Evolutionary conservation across 2,113 vertebrate genomes (phyloP).

Genomic region (Cyprichromis sp.): DNA sequence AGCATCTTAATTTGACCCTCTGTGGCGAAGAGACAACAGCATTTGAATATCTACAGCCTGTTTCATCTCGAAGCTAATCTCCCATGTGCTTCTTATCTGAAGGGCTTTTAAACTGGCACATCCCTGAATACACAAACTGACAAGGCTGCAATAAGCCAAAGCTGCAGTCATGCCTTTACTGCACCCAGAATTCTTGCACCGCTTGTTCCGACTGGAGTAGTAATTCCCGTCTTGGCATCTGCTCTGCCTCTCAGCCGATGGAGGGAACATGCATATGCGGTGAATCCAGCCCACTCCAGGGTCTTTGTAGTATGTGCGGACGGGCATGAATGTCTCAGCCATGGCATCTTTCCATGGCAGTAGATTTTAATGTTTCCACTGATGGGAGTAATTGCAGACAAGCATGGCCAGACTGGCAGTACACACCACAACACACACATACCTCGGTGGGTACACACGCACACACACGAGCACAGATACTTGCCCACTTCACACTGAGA

Average conservation of each 20-base stretch:
- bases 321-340: constrained; percentile 24
- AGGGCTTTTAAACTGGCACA: constrained; percentile 44
- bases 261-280: constrained; percentile 31
- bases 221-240: constrained; percentile 43
- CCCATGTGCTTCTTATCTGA: constrained; percentile 44
- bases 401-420: constrained; percentile 33
- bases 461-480: neutral
- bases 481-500: constrained; percentile 24
- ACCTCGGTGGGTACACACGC: neutral
- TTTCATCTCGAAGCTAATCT: constrained; percentile 25
- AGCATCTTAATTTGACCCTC: neutral
- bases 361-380: constrained; percentile 49
- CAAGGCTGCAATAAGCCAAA: constrained; percentile 16
- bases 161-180: constrained; percentile 26
- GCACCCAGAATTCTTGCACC: constrained; percentile 26
- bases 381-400: constrained; percentile 45
- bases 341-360: constrained; percentile 47
- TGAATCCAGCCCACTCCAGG: constrained; percentile 23
- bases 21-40: neutral
- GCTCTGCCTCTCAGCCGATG: neutral
- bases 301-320: constrained; percentile 26
- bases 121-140: neutral
- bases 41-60: constrained; percentile 18
- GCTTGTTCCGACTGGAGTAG: constrained; percentile 20
- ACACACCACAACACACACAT: neutral